A percentile compares a stretch with the other conserved stretches of the same genome.
Conservation (phyloP, 92 coral and sea anemone species). For the Siderastrea siderea region DNA sequence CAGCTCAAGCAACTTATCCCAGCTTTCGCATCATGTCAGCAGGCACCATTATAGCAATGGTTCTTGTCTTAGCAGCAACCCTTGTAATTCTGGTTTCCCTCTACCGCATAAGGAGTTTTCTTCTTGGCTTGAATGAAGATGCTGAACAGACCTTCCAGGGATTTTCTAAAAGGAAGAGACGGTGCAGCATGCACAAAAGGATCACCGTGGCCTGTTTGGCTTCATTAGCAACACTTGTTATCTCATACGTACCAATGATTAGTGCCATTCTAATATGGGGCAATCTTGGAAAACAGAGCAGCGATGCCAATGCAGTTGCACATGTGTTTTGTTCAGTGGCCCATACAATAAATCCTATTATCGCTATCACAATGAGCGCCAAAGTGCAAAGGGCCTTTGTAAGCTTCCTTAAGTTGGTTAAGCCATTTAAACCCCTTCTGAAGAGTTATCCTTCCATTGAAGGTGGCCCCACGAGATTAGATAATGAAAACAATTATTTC, state of each 20-base stretch:
- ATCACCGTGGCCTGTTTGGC: background rate
- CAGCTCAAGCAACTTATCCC: background rate
- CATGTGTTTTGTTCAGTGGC: background rate
- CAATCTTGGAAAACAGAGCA: background rate
- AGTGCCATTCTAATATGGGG: background rate
- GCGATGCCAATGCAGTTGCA: slow-evolving; percentile 4
- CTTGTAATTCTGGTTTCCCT: background rate
- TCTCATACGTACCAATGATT: background rate
- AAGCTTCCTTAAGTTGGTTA: background rate
- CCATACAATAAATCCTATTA: slow-evolving; percentile 4
- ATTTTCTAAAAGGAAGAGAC: background rate
- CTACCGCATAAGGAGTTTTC: background rate
- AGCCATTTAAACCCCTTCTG: background rate
- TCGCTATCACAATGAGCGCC: slow-evolving; percentile 7
- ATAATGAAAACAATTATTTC: too few species aligned
- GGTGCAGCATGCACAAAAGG: background rate
- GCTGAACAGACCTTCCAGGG: background rate
- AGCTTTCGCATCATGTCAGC: background rate
- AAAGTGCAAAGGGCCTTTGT: background rate
- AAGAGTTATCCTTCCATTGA: background rate
- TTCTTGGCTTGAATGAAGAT: background rate
- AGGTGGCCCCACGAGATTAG: background rate
- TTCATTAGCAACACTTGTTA: background rate
- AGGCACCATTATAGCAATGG: background rate
- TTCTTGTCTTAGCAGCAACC: background rate